Base-by-base conservation (phyloP, 2,888 invertebrate genomes). In the Caenorhabditis macrosperma region DNA sequence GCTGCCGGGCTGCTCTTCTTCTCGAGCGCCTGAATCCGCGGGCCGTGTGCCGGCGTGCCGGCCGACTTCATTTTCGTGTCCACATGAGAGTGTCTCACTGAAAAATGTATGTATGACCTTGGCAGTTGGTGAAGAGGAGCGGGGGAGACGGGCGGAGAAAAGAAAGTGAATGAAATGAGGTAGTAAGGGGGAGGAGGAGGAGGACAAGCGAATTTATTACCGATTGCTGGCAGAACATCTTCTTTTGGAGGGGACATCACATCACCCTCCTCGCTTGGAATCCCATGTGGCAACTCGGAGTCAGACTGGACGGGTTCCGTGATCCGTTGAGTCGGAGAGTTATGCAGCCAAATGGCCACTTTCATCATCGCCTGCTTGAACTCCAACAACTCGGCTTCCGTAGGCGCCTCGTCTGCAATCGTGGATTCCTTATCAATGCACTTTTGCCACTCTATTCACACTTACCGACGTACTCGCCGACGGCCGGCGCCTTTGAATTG, bases 101-200 rank as follows among this genome's bases (percentile, higher is more conserved):
- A 71, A 71, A 71, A 71, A 61, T 71, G 61, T 41, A 59, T 46
- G 61, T 41, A 59, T 46, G 61, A 55, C 71, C 71, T 61, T 71
- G 54, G 41, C 54, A 54, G 54, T 54, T 54, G 54, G 28, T 30
- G 30, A 54, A 30, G 20, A 17, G 46, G 7, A 41, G n/a, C 9
- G n/a, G n/a, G 41, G 41, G 15, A 15, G 48, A 48, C n/a, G 48
- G 20, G 9, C 6, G 10, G 22, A 35, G 26, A 1, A 28, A 38
- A 30, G 30, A 28, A 33, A 55, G 10, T 46, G 26, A 50, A 50
- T 50, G 46, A 46, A 46, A 46, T 6, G 48, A 28, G 20, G 44
- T 33, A 33, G 61, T 24, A n/a, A 59, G n/a, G 35, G 57, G 52
- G 20, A 6, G 30, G 61, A 54, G 15, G 33, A 24, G 46, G 10